Evolutionary conservation across 2,797 vertebrate genomes (phyloP).

Genomic region (Garrulus glandarius): DNA sequence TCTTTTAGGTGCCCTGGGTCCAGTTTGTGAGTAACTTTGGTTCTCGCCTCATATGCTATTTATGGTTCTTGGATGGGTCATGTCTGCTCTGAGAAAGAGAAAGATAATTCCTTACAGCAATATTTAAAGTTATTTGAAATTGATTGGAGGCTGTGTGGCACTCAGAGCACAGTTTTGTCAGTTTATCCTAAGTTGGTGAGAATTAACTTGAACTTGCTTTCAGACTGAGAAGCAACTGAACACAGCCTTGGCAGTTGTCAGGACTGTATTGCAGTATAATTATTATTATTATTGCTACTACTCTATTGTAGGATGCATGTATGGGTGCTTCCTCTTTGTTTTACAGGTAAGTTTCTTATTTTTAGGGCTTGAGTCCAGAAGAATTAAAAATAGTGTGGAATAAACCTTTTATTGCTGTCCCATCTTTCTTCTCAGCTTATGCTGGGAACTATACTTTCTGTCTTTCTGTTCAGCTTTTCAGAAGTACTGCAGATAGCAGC

Average conservation of each 20-base stretch:
- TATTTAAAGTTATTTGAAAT: background rate
- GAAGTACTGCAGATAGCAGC: background rate
- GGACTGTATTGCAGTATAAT: background rate
- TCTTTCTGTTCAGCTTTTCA: background rate
- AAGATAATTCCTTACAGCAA: background rate
- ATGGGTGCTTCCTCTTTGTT: background rate
- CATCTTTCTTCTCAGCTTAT: background rate
- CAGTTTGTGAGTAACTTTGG: background rate
- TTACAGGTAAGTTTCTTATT: background rate
- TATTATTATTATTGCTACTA: background rate
- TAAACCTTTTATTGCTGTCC: background rate
- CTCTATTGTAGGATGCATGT: background rate
- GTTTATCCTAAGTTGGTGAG: background rate
- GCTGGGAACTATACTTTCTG: background rate
- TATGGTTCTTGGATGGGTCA: background rate
- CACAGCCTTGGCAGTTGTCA: background rate
- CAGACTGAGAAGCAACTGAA: background rate
- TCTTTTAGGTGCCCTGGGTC: background rate
- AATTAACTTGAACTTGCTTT: fast-evolving
- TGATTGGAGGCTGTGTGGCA: background rate
- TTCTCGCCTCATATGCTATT: background rate
- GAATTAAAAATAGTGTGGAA: background rate
- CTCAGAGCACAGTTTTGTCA: background rate
- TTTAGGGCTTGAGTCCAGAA: background rate
- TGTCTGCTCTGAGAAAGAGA: background rate